Evolutionary conservation across 2,797 vertebrate species (phyloP), one percentile per base, ranked within the genome.

Genomic region (Echiichthys vipera): DNA sequence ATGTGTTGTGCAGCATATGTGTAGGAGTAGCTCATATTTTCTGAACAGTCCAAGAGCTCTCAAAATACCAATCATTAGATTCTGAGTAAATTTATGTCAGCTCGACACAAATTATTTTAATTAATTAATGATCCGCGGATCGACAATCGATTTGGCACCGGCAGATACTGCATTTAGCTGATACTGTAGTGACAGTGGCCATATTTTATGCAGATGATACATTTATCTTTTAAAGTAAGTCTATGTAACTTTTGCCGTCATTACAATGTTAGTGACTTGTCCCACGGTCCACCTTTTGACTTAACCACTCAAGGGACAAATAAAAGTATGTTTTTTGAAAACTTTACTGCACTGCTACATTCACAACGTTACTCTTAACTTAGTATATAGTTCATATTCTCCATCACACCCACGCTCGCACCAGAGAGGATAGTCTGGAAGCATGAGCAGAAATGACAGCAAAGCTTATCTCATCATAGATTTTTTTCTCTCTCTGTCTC

Each of bases 1-100:
- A 63, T 29, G 43, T 46, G 67, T 55, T 32, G 62, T 45, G 49
- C 34, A 39, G 74, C 71, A 80, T 64, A 65, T 39, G 15, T 62
- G 61, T 39, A 15, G 25, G 64, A 68, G 63, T 54, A 46, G 15
- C 65, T 64, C 43, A 0, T 25, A 7, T 63, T 42, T 9, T 56
- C 27, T 25, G 18, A 57, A 14, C 50, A 0, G 6, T 22, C 24
- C 29, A 2, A 2, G 32, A 36, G 53, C 18, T 39, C 20, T 53
- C 25, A 40, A 37, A 56, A 71, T 51, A 50, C 8, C 15, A 57
- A 15, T 64, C 18, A n/a, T 61, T 70, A 66, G 32, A 62, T 43
- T 69, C 20, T 14, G 39, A 8, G 12, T 55, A 37, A 69, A 40
- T n/a, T n/a, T n/a, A n/a, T 15, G 27, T 49, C 29, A 32, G 22